Base-by-base conservation (phyloP, 2,888 invertebrate species). In the Apotomis turbidana region DNA sequence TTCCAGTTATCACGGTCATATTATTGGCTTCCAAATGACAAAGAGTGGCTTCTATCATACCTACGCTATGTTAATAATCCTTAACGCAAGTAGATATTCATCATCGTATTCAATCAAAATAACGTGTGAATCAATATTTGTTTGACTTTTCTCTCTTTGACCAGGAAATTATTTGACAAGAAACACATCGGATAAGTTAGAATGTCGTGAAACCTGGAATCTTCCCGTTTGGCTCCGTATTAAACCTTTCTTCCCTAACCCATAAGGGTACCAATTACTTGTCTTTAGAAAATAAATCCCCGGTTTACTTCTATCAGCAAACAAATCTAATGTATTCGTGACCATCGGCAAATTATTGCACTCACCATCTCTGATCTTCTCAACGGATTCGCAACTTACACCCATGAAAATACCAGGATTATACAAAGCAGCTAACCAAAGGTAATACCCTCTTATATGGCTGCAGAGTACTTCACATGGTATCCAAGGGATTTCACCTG, bases 391-490 rank as follows among this genome's bases (percentile, higher is more conserved):
- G 73, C 88, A 88, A 67, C 84, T 79, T 4, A 88, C 76, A 0
- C 81, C 88, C 27, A 88, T 82, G 46, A 88, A 88, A 3, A 77
- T 75, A 8, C 81, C 71, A 0, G 83, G 87, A 46, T 87, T 75
- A 1, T 82, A 62, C 4, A 88, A 59, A 0, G 87, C 83, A 0
- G 86, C 74, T 15, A 85, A 36, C 88, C 88, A 88, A 6, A 88
- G 0, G 0, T 79, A 79, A 27, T 76, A 85, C 0, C 85, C 74
- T 27, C 86, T 76, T 0, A 83, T 63, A 71, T 88, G 88, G 67
- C 88, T 87, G 62, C 88, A 88, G 0, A 86, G 0, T 0, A 79
- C 74, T 38, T 76, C 79, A 41, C 88, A 88, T 0, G 84, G 84
- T n/a, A 80, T 72, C 81, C 81, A 84, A 0, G 83, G 4, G 0